phyloP scores from a whole-genome alignment of 1,140 invertebrate genomes.

The Drosophila saltans region DNA sequence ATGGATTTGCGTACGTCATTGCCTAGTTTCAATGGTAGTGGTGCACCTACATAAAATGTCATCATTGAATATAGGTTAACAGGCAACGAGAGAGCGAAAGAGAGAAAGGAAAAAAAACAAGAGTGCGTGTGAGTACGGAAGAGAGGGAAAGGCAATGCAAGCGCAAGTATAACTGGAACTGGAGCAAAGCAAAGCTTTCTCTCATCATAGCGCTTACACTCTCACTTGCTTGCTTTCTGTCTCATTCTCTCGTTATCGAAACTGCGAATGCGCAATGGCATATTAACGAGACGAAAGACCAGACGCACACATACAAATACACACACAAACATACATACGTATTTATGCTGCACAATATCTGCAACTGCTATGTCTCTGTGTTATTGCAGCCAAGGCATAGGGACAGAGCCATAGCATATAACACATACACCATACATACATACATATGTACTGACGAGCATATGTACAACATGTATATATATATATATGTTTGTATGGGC shows the following conservation, averaged over 20 bases:
- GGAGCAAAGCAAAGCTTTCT: slow-evolving; percentile 23
- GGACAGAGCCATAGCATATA: not conserved
- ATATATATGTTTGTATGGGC: not conserved
- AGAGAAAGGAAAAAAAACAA: not conserved
- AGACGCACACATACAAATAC: slow-evolving; percentile 10
- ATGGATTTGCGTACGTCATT: slow-evolving; percentile 6
- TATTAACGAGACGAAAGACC: slow-evolving; percentile 36
- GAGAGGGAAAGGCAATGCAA: slow-evolving; percentile 24
- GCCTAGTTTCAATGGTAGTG: not conserved
- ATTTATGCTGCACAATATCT: slow-evolving; percentile 17
- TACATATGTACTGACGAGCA: not conserved
- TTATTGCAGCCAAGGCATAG: slow-evolving; percentile 19
- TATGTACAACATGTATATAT: not conserved
- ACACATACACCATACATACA: slow-evolving; percentile 4
- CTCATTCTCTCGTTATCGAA: not conserved
- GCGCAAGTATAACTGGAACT: slow-evolving; percentile 45
- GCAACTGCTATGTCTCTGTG: slow-evolving; percentile 17
- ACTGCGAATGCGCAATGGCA: slow-evolving; percentile 50
- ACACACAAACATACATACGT: slow-evolving; percentile 8
- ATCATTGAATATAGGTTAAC: slow-evolving; percentile 21
- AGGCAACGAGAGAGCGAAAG: not conserved
- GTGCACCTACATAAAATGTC: slow-evolving; percentile 8
- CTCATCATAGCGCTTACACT: slow-evolving; percentile 9
- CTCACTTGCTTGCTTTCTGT: not conserved
- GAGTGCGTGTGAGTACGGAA: not conserved